Conservation (phyloP, 2,888 invertebrate species). For the Cosmopolites sordidus region DNA sequence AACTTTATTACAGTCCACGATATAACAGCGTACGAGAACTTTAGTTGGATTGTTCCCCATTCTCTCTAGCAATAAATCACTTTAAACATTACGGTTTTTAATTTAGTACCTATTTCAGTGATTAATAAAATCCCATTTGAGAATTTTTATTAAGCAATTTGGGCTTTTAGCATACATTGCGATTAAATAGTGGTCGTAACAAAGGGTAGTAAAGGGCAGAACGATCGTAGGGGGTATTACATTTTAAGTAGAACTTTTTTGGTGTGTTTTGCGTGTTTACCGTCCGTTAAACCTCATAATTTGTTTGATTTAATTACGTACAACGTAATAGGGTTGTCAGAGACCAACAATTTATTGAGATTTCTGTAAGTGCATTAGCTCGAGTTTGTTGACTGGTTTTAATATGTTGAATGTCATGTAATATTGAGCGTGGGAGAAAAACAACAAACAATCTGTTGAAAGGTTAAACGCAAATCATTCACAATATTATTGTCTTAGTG, state of each 20-base stretch:
- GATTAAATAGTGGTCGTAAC: slow-evolving; percentile 1
- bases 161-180: slow-evolving; percentile 4
- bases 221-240: slow-evolving; percentile 3
- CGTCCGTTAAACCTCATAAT: background rate
- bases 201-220: slow-evolving; percentile 4
- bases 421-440: too few relatives aligned
- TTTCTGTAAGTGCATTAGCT: too few relatives aligned
- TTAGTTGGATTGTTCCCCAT: too few relatives aligned
- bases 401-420: too few relatives aligned
- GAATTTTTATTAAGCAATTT: slow-evolving; percentile 8
- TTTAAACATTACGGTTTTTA: slow-evolving; percentile 12
- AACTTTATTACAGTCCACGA: background rate
- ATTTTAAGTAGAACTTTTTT: slow-evolving; percentile 2
- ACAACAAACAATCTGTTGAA: too few relatives aligned
- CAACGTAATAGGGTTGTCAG: slow-evolving; percentile 1
- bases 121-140: slow-evolving; percentile 12
- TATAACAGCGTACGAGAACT: too few relatives aligned
- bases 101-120: slow-evolving; percentile 11
- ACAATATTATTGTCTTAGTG: too few relatives aligned
- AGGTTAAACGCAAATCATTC: too few relatives aligned
- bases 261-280: slow-evolving; percentile 3
- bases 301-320: slow-evolving; percentile 5
- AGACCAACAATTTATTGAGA: background rate
- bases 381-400: too few relatives aligned
- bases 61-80: slow-evolving; percentile 9